A percentile compares a stretch with the other conserved stretches of the same genome.
phyloP scores from a whole-genome alignment of 2,888 invertebrate genomes.

The Chydorus sphaericus region DNA sequence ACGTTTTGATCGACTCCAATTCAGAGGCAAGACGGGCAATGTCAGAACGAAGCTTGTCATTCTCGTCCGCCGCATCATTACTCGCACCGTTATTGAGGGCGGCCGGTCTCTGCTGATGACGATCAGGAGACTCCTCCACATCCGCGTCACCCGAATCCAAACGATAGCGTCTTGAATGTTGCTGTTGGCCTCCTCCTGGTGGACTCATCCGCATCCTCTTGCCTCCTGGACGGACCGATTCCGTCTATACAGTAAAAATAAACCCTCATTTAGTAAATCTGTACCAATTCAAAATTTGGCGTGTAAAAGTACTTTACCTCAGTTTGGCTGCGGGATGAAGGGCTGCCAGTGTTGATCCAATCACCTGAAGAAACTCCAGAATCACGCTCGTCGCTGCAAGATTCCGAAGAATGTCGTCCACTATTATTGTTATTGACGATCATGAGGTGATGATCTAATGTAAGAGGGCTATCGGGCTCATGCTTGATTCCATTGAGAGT shows the following conservation, averaged over 20 bases:
- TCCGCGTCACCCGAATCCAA: too few relatives aligned
- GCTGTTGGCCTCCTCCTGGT: background rate
- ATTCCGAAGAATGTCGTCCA: slow-evolving; percentile 35
- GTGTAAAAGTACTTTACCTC: too few relatives aligned
- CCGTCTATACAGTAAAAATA: too few relatives aligned
- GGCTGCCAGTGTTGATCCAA: slow-evolving; percentile 28
- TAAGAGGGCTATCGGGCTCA: slow-evolving; percentile 40
- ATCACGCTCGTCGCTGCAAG: slow-evolving; percentile 77
- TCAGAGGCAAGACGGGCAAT: slow-evolving; percentile 77
- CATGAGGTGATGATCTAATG: background rate
- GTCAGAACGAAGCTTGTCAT: slow-evolving; percentile 38
- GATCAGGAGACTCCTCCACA: background rate
- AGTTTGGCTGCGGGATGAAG: slow-evolving; percentile 26
- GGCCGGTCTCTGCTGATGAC: background rate
- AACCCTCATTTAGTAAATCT: too few relatives aligned
- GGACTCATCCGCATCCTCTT: background rate
- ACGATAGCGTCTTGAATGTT: too few relatives aligned
- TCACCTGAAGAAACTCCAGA: slow-evolving; percentile 75
- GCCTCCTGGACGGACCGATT: too few relatives aligned
- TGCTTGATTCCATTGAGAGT: slow-evolving; percentile 69
- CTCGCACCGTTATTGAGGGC: background rate
- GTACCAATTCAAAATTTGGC: too few relatives aligned
- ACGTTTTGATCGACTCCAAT: slow-evolving; percentile 63
- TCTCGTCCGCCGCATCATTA: slow-evolving; percentile 7
- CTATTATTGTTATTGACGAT: background rate